phyloP scores from a whole-genome alignment of 2,113 vertebrate species.

The Lepisosteus oculatus region DNA sequence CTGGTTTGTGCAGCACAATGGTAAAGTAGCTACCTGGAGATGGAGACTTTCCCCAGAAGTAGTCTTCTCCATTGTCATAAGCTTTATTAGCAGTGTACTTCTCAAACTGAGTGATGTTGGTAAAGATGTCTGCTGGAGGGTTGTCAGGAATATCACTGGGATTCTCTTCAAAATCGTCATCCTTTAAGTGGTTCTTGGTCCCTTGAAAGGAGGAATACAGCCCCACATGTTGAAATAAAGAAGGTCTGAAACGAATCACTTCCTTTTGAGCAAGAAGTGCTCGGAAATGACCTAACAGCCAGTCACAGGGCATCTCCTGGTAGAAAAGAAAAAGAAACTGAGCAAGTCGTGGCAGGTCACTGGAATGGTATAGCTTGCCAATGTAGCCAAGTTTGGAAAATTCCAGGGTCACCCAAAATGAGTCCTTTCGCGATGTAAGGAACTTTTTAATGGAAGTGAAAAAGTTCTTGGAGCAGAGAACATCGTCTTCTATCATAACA shows the following conservation, averaged over 20 bases:
- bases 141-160: slow-evolving; percentile 55
- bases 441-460: slow-evolving; percentile 58
- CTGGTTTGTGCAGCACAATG: slow-evolving; percentile 54
- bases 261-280: slow-evolving; percentile 69
- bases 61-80: slow-evolving; percentile 51
- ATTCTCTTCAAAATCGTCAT: slow-evolving; percentile 56
- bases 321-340: slow-evolving; percentile 82
- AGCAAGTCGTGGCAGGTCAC: slow-evolving; percentile 66
- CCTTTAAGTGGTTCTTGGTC: slow-evolving; percentile 64
- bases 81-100: slow-evolving; percentile 55
- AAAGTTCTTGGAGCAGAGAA: slow-evolving; percentile 65
- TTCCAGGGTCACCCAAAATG: slow-evolving; percentile 75
- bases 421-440: slow-evolving; percentile 37
- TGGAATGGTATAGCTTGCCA: slow-evolving; percentile 76
- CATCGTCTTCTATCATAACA: slow-evolving; percentile 77
- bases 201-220: slow-evolving; percentile 69
- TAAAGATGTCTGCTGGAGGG: slow-evolving; percentile 59
- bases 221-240: slow-evolving; percentile 76
- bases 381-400: slow-evolving; percentile 83
- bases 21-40: slow-evolving; percentile 60
- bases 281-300: slow-evolving; percentile 74
- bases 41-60: slow-evolving; percentile 69
- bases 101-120: slow-evolving; percentile 53
- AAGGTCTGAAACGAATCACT: slow-evolving; percentile 66
- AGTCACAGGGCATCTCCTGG: slow-evolving; percentile 80